Percentiles rank a stretch among this genome's conserved stretches.
Conservation (phyloP, 2,888 invertebrate species). For the Trissolcus japonicus region DNA sequence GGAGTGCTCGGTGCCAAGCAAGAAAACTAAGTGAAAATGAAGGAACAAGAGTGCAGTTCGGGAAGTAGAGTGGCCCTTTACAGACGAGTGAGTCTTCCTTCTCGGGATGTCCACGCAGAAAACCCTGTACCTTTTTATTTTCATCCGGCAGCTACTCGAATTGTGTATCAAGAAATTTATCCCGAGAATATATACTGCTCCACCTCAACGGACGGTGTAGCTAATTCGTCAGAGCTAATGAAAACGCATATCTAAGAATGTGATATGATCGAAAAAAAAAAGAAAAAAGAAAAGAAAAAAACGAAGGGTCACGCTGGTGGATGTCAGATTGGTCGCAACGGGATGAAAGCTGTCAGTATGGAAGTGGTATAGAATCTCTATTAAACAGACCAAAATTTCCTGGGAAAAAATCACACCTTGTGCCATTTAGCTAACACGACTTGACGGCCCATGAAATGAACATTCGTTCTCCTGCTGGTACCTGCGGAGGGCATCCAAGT, state of each 20-base stretch:
- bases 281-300: not conserved
- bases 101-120: slow-evolving; percentile 64
- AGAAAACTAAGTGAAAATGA: slow-evolving; percentile 58
- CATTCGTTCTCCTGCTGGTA: slow-evolving; percentile 63
- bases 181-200: too few relatives aligned
- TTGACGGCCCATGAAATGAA: slow-evolving; percentile 75
- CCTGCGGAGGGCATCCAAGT: slow-evolving; percentile 27
- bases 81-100: slow-evolving; percentile 62
- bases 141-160: slow-evolving; percentile 48
- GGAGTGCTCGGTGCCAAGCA: slow-evolving; percentile 42
- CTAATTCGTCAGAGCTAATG: too few relatives aligned
- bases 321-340: slow-evolving; percentile 22
- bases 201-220: not conserved
- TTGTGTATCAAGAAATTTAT: too few relatives aligned
- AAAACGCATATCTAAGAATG: too few relatives aligned
- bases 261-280: slow-evolving; percentile 32
- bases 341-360: slow-evolving; percentile 31
- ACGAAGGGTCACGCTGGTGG: not conserved
- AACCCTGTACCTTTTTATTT: slow-evolving; percentile 63
- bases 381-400: slow-evolving; percentile 71
- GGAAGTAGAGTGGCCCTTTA: slow-evolving; percentile 63
- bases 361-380: slow-evolving; percentile 63
- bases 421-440: slow-evolving; percentile 71
- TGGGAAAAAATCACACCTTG: slow-evolving; percentile 70
- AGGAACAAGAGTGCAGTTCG: slow-evolving; percentile 56